Percentiles rank a stretch among this genome's conserved stretches.
phyloP scores from a whole-genome alignment of 92 coral and sea anemone genomes.

The Scolanthus callimorphus region DNA sequence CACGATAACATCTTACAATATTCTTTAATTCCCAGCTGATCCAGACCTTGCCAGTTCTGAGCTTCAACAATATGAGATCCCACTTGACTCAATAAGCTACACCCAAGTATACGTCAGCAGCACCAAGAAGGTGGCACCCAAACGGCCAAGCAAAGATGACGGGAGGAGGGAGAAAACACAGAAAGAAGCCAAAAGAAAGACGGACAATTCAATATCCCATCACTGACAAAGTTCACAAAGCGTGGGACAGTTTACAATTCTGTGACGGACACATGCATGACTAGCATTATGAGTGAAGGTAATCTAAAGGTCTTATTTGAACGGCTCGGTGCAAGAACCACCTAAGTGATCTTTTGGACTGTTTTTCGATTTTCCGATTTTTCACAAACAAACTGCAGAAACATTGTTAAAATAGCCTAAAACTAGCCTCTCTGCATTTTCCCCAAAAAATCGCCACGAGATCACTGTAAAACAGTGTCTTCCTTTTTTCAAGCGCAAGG shows the following conservation, averaged over 20 bases:
- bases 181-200: constrained; percentile 39
- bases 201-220: constrained; percentile 23
- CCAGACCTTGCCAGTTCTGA: constrained; percentile 66
- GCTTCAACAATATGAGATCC: constrained; percentile 87
- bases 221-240: constrained; percentile 54
- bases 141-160: constrained; percentile 20
- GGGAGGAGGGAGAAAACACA: constrained; percentile 14
- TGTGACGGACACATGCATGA: constrained; percentile 52
- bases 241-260: constrained; percentile 61
- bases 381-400: too few relatives aligned
- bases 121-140: constrained; percentile 66
- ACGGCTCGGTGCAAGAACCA: too few relatives aligned
- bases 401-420: too few relatives aligned
- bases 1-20: too few relatives aligned
- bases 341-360: too few relatives aligned
- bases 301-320: too few relatives aligned
- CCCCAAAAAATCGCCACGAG: too few relatives aligned
- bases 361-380: too few relatives aligned
- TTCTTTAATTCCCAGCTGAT: constrained; percentile 25
- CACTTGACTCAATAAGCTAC: constrained; percentile 78
- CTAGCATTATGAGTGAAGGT: constrained; percentile 62
- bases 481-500: too few relatives aligned
- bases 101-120: constrained; percentile 67
- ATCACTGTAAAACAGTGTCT: too few relatives aligned
- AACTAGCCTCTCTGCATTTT: too few relatives aligned